A percentile compares a stretch with the other conserved stretches of the same genome.
phyloP scores from a whole-genome alignment of 2,888 invertebrate species.

The Leptopilina syphax region DNA sequence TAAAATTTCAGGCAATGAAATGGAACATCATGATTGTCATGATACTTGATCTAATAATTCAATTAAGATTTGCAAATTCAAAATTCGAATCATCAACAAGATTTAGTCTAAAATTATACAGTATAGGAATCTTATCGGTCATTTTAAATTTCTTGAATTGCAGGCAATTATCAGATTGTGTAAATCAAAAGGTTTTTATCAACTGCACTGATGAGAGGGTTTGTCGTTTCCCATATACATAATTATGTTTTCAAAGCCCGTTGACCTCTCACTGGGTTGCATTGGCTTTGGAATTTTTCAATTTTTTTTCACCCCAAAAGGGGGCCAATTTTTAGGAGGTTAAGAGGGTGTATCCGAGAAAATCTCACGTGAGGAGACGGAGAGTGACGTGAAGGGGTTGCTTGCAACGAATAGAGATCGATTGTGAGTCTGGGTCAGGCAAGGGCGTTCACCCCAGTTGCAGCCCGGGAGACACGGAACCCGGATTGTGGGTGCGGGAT shows the following conservation, averaged over 20 bases:
- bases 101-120: too few species aligned
- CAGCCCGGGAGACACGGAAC: constrained; percentile 76
- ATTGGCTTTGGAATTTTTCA: not conserved
- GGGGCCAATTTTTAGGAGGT: constrained; percentile 56
- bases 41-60: too few species aligned
- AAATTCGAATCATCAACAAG: too few species aligned
- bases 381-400: constrained; percentile 51
- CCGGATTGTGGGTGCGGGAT: constrained; percentile 73
- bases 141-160: too few species aligned
- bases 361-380: constrained; percentile 61
- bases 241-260: not conserved
- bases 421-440: constrained; percentile 77
- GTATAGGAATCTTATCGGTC: too few species aligned
- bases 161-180: too few species aligned
- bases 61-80: too few species aligned
- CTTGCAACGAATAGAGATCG: constrained; percentile 73
- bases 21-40: too few species aligned
- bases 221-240: not conserved
- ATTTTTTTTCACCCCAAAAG: constrained; percentile 22
- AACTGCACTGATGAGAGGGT: not conserved
- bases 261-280: constrained; percentile 2
- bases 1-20: too few species aligned
- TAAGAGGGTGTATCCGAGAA: constrained; percentile 60
- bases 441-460: constrained; percentile 75
- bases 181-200: not conserved